Percentiles rank a stretch among this genome's conserved stretches.
Conservation (phyloP, 1,140 invertebrate genomes). For the Drosophila prosaltans region DNA sequence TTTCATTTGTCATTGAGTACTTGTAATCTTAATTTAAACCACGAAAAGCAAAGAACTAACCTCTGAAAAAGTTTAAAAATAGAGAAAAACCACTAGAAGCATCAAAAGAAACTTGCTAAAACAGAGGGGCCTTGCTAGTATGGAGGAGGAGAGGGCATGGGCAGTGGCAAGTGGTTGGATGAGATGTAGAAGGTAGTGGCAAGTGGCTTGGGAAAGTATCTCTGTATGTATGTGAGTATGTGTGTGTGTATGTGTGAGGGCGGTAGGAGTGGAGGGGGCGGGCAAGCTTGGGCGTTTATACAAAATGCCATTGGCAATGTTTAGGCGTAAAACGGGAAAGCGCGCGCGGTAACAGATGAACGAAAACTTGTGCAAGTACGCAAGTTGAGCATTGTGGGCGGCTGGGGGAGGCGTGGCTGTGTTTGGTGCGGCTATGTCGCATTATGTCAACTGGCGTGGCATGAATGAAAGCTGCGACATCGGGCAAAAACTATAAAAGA, state of each 20-base stretch:
- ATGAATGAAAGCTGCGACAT: conserved; percentile 57
- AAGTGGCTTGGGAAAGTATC: neutral
- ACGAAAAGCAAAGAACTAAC: conserved; percentile 7
- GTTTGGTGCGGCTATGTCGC: conserved; percentile 42
- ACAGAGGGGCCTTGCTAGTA: neutral
- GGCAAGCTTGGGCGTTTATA: conserved; percentile 13
- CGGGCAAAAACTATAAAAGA: conserved; percentile 27
- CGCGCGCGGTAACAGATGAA: neutral
- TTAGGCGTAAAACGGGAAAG: conserved; percentile 12
- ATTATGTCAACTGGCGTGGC: conserved; percentile 59
- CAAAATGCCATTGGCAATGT: conserved; percentile 22
- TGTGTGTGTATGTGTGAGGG: neutral
- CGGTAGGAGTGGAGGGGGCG: neutral
- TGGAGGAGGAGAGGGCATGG: neutral
- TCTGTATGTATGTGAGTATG: neutral
- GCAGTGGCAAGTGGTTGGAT: conserved; percentile 1
- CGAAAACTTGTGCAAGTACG: conserved; percentile 19
- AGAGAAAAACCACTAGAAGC: neutral
- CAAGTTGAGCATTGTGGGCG: neutral
- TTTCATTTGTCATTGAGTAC: neutral
- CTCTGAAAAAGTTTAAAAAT: conserved; percentile 12
- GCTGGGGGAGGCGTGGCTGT: conserved; percentile 17
- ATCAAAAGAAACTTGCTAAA: conserved; percentile 11
- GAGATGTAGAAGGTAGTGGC: neutral
- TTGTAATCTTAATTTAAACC: conserved; percentile 1